These are phyloP conservation scores for Drosophila falleni DNA, from an alignment of 2,888 invertebrate genomes.

Conservation along the genomic window DNA sequence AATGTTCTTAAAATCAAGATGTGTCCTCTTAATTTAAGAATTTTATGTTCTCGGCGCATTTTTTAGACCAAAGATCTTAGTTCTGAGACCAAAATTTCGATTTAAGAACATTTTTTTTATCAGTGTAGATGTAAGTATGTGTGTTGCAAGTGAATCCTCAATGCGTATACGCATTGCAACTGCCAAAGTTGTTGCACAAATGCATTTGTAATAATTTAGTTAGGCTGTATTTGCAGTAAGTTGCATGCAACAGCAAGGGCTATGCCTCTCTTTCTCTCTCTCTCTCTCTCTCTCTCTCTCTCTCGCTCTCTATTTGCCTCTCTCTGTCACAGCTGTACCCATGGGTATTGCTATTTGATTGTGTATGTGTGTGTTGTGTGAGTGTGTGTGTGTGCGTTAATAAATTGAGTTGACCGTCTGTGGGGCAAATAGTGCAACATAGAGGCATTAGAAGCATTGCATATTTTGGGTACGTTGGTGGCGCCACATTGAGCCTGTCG, in stretches of 20 bases:
- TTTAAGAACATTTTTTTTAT: too few species aligned
- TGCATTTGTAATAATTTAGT: slow-evolving; percentile 68
- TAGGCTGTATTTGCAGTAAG: slow-evolving; percentile 29
- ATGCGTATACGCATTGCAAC: slow-evolving; percentile 40
- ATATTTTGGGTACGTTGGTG: slow-evolving; percentile 21
- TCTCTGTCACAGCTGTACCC: background rate
- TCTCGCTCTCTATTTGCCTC: background rate
- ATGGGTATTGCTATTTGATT: slow-evolving; percentile 18
- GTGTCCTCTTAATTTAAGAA: too few species aligned
- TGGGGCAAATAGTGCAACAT: slow-evolving; percentile 61
- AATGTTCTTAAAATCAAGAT: too few species aligned
- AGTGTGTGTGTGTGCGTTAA: slow-evolving; percentile 60
- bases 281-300: background rate
- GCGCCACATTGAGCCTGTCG: slow-evolving; percentile 66
- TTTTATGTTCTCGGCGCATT: too few species aligned
- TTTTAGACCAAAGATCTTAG: too few species aligned
- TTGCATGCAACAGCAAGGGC: slow-evolving; percentile 16
- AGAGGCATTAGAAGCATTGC: slow-evolving; percentile 43
- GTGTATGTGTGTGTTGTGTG: slow-evolving; percentile 39
- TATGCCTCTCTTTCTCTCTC: background rate
- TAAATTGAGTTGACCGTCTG: slow-evolving; percentile 71
- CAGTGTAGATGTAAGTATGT: background rate
- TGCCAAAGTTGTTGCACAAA: slow-evolving; percentile 60
- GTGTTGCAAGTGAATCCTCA: slow-evolving; percentile 15
- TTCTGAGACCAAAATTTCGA: too few species aligned